A percentile compares a stretch with the other conserved stretches of the same genome.
Conservation (phyloP, 2,888 invertebrate genomes). For the Eristalinus aeneus region DNA sequence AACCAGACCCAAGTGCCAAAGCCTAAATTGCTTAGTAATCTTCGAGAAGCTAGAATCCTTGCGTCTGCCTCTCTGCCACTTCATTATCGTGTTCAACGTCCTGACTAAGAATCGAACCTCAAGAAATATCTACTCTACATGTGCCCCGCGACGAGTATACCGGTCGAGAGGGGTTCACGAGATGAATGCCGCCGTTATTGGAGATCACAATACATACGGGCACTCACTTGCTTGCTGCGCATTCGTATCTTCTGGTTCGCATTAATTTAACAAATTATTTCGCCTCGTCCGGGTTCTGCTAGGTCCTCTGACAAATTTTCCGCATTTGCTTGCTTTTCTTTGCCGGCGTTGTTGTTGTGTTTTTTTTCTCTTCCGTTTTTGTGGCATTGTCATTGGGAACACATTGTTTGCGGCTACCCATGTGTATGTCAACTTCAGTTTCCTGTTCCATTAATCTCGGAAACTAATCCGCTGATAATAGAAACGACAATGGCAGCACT, state of each 20-base stretch:
- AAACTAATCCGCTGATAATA: slow-evolving; percentile 62
- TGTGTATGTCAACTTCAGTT: slow-evolving; percentile 67
- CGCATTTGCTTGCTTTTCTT: background rate
- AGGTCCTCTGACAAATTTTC: background rate
- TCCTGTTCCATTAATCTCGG: slow-evolving; percentile 61
- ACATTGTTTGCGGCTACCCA: slow-evolving; percentile 44
- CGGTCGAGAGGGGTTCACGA: slow-evolving; percentile 24
- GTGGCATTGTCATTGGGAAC: slow-evolving; percentile 11
- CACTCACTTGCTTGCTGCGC: background rate
- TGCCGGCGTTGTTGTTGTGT: background rate
- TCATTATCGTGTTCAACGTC: background rate
- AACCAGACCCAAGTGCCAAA: slow-evolving; percentile 45
- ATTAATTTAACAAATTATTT: slow-evolving; percentile 68
- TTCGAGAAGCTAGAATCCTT: slow-evolving; percentile 38
- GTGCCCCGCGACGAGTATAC: slow-evolving; percentile 39
- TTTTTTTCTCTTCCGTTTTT: slow-evolving; percentile 10
- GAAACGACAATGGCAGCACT: slow-evolving; percentile 56
- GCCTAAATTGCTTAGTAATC: slow-evolving; percentile 62
- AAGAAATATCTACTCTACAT: slow-evolving; percentile 16
- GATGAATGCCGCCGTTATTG: slow-evolving; percentile 51
- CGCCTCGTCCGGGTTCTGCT: slow-evolving; percentile 38
- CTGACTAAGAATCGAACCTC: slow-evolving; percentile 7
- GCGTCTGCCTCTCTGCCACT: background rate
- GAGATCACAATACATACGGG: slow-evolving; percentile 5
- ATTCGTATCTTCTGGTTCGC: slow-evolving; percentile 21